These are phyloP conservation scores for Tillus elongatus DNA, from an alignment of 2,888 invertebrate genomes.

Conservation along the genomic window DNA sequence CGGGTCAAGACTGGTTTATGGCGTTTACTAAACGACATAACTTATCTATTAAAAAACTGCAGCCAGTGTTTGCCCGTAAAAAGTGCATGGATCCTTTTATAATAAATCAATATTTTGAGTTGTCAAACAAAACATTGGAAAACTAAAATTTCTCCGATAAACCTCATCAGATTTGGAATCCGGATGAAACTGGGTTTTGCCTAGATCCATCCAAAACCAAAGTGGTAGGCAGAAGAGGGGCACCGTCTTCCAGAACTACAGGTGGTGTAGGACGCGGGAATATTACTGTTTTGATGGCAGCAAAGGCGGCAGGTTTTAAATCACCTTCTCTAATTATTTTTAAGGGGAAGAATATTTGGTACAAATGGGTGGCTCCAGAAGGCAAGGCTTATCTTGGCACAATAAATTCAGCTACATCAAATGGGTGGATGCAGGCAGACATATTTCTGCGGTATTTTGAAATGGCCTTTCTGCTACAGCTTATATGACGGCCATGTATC, in stretches of 20 bases:
- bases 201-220: conserved; percentile 1
- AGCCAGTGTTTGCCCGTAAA: conserved; percentile 25
- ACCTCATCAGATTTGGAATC: background rate
- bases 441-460: no score
- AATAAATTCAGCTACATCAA: no score
- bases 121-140: conserved; percentile 12
- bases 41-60: conserved; percentile 30
- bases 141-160: background rate
- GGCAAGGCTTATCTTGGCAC: no score
- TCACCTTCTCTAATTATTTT: no score
- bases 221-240: conserved; percentile 4
- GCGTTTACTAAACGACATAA: conserved; percentile 27
- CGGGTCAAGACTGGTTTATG: conserved; percentile 30
- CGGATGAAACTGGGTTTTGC: conserved; percentile 2
- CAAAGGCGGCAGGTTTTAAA: no score
- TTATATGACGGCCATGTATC: conserved; percentile 1
- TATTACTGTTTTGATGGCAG: no score
- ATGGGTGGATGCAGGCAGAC: no score
- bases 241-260: background rate
- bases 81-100: conserved; percentile 21
- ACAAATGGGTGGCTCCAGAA: no score
- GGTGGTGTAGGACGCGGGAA: no score
- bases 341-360: no score
- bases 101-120: no score
- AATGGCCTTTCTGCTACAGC: no score